Evolutionary conservation across 2,797 vertebrate genomes (phyloP).

Genomic region (Falco columbarius): DNA sequence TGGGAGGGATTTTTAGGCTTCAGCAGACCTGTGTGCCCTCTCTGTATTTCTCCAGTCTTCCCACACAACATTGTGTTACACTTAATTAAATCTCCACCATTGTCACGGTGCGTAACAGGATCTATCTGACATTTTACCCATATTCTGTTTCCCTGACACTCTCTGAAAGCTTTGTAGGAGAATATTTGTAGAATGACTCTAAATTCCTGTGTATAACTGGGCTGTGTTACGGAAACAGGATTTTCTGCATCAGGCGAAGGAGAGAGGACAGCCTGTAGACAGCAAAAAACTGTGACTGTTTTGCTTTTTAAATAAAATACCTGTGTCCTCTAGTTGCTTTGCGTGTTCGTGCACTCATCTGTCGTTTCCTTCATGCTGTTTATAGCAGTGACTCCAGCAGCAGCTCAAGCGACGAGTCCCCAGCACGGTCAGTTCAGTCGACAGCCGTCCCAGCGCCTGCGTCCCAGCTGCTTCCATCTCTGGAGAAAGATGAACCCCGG

Average conservation of each 20-base stretch:
- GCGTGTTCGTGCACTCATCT: background rate
- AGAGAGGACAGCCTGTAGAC: background rate
- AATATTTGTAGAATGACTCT: background rate
- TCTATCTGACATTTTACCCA: background rate
- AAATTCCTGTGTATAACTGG: background rate
- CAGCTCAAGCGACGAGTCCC: constrained; percentile 96
- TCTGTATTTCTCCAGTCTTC: background rate
- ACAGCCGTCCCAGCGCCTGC: constrained; percentile 94
- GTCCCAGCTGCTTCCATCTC: constrained; percentile 87
- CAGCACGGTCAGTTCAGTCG: constrained; percentile 94
- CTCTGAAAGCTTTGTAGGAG: background rate
- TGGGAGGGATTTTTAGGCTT: background rate
- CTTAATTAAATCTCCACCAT: background rate
- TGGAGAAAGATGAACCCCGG: constrained; percentile 97
- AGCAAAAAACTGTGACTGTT: background rate
- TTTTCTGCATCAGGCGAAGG: background rate
- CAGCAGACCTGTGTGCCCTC: background rate
- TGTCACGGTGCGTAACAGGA: background rate
- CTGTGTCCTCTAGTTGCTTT: rapidly evolving
- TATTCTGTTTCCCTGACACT: background rate
- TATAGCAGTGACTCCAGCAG: constrained; percentile 93
- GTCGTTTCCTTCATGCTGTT: rapidly evolving
- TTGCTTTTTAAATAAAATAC: background rate
- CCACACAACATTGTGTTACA: background rate
- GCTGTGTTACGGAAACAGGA: background rate